Percentiles rank a stretch among this genome's conserved stretches.
Evolutionary conservation across 2,113 vertebrate species (phyloP).

Genomic region (Sorex araneus): DNA sequence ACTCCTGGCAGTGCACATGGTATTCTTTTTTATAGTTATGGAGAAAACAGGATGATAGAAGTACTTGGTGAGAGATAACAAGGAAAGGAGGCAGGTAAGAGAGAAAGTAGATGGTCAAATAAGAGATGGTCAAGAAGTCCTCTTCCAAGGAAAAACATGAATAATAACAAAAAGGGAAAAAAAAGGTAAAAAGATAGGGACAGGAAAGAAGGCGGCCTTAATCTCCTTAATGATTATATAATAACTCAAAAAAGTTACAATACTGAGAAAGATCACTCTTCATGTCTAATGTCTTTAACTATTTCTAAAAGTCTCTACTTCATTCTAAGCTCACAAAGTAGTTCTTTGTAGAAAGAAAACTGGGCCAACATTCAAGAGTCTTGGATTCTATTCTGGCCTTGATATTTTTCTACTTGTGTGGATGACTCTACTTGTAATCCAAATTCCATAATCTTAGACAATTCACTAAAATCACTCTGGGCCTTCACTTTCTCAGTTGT

Average conservation of each 20-base stretch:
- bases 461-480: constrained; percentile 27
- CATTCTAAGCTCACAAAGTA: constrained; percentile 45
- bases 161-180: constrained; percentile 23
- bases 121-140: constrained; percentile 8
- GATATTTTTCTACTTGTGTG: too few species aligned
- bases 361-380: constrained; percentile 35
- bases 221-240: constrained; percentile 25
- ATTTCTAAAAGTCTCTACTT: constrained; percentile 61
- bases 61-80: constrained; percentile 55
- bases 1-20: not conserved
- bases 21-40: constrained; percentile 31
- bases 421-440: constrained; percentile 52
- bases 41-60: constrained; percentile 30
- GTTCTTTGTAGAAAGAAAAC: constrained; percentile 66
- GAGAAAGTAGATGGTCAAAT: constrained; percentile 18
- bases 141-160: constrained; percentile 7
- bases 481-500: not conserved
- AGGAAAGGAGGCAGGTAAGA: constrained; percentile 31
- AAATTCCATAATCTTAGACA: constrained; percentile 50
- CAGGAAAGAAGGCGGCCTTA: constrained; percentile 1
- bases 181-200: not conserved
- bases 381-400: constrained; percentile 27
- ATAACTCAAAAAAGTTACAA: constrained; percentile 56
- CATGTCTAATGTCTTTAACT: constrained; percentile 40
- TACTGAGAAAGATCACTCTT: constrained; percentile 47